Percentiles rank a stretch among this genome's conserved stretches.
Conservation (phyloP, 1,140 invertebrate genomes). For the Zaprionus kolodkinae region DNA sequence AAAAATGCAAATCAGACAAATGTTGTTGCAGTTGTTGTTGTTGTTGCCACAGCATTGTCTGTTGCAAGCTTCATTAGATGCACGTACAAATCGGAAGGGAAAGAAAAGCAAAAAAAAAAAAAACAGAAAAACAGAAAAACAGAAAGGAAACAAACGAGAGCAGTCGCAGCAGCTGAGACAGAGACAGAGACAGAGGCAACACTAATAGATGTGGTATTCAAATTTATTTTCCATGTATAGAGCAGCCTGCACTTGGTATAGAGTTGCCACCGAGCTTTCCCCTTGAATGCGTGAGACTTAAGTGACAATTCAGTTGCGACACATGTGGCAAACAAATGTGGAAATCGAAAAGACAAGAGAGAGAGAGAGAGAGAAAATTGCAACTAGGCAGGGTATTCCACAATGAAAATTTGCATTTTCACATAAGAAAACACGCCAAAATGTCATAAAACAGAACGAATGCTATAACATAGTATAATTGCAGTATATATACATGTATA, state of each 20-base stretch:
- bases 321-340: slow-evolving; percentile 26
- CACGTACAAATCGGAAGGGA: neutral
- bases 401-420: neutral
- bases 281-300: slow-evolving; percentile 37
- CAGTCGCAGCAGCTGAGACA: neutral
- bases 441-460: slow-evolving; percentile 14
- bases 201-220: slow-evolving; percentile 42
- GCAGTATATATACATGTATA: slow-evolving; percentile 16
- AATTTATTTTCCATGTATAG: slow-evolving; percentile 36
- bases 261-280: neutral
- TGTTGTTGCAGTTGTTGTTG: slow-evolving; percentile 16
- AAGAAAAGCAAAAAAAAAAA: neutral
- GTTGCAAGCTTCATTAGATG: slow-evolving; percentile 59
- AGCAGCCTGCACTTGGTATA: slow-evolving; percentile 12
- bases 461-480: slow-evolving; percentile 15
- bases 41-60: slow-evolving; percentile 35
- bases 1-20: slow-evolving; percentile 43
- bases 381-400: neutral
- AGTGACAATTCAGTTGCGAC: slow-evolving; percentile 36
- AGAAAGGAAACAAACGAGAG: neutral
- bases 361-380: neutral
- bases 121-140: neutral
- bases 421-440: slow-evolving; percentile 8
- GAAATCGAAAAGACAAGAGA: neutral
- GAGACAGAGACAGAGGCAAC: neutral